phyloP scores from a whole-genome alignment of 92 coral and sea anemone genomes.

The Micromussa lordhowensis region DNA sequence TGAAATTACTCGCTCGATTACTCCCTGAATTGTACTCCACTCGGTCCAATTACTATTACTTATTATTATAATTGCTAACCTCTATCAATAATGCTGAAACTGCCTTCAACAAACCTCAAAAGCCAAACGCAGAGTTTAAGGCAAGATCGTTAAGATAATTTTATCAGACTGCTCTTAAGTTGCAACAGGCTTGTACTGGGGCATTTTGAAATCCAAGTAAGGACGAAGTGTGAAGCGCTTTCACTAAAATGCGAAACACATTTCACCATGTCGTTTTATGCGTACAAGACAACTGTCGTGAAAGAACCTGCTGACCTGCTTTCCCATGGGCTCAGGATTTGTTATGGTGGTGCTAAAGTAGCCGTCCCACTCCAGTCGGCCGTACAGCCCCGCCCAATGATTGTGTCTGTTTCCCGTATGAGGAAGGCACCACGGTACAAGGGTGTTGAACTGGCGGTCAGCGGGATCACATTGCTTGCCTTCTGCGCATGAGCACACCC shows the following conservation, averaged over 20 bases:
- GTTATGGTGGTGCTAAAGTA: constrained; percentile 98
- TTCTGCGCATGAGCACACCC: constrained; percentile 98
- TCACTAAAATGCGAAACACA: neutral
- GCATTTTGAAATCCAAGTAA: neutral
- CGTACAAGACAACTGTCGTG: neutral
- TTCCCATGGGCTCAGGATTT: constrained; percentile 99
- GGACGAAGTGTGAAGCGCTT: neutral
- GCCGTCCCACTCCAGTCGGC: constrained; percentile 99
- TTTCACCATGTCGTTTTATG: neutral
- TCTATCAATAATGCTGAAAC: neutral
- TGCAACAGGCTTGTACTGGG: neutral
- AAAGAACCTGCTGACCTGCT: constrained; percentile 75
- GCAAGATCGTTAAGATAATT: no score
- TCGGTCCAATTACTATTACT: no score
- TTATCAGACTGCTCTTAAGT: neutral
- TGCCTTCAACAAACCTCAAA: neutral
- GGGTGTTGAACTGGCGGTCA: constrained; percentile 94
- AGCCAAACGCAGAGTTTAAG: neutral
- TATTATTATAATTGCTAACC: no score
- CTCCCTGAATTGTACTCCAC: no score
- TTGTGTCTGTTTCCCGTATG: constrained; percentile 99
- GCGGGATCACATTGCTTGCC: constrained; percentile 95
- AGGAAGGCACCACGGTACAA: constrained; percentile 99
- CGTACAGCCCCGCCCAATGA: constrained; percentile 98
- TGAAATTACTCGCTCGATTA: no score